Conservation (phyloP, 1,140 invertebrate genomes). For the Orius insidiosus region DNA sequence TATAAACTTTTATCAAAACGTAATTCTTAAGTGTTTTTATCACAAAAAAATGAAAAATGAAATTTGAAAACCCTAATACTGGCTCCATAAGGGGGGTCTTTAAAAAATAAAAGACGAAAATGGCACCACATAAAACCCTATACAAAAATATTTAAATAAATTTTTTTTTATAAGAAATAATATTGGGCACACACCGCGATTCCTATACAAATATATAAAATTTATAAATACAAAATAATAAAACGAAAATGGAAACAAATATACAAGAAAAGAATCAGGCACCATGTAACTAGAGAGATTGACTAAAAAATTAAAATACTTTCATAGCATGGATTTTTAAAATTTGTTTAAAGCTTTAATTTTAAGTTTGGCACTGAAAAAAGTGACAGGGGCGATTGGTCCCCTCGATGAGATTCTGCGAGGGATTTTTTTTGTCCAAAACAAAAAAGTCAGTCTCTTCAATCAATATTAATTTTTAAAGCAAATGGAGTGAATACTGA, state of each 20-base stretch:
- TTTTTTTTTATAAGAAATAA: slow-evolving; percentile 8
- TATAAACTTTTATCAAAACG: background rate
- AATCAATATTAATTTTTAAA: slow-evolving; percentile 5
- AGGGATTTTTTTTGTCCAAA: slow-evolving; percentile 7
- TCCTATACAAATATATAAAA: slow-evolving; percentile 11
- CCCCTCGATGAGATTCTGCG: slow-evolving; percentile 10
- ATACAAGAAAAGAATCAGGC: slow-evolving; percentile 5
- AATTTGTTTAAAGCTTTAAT: too few species aligned
- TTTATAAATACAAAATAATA: slow-evolving; percentile 6
- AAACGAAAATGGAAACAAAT: slow-evolving; percentile 4
- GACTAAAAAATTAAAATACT: slow-evolving; percentile 6
- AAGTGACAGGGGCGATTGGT: slow-evolving; percentile 10
- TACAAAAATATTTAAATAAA: slow-evolving; percentile 5
- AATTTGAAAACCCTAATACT: background rate
- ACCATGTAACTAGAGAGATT: slow-evolving; percentile 1
- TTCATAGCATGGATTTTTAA: slow-evolving; percentile 1
- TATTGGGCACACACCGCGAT: slow-evolving; percentile 3
- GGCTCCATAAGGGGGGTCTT: background rate
- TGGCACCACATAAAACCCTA: background rate
- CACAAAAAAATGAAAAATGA: background rate
- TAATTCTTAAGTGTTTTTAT: background rate
- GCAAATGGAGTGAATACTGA: background rate
- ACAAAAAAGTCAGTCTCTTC: slow-evolving; percentile 12
- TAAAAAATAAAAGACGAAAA: slow-evolving; percentile 1
- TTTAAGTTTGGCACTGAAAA: background rate